phyloP scores from a whole-genome alignment of 2,888 invertebrate species.

The Dysmachus trigonus region DNA sequence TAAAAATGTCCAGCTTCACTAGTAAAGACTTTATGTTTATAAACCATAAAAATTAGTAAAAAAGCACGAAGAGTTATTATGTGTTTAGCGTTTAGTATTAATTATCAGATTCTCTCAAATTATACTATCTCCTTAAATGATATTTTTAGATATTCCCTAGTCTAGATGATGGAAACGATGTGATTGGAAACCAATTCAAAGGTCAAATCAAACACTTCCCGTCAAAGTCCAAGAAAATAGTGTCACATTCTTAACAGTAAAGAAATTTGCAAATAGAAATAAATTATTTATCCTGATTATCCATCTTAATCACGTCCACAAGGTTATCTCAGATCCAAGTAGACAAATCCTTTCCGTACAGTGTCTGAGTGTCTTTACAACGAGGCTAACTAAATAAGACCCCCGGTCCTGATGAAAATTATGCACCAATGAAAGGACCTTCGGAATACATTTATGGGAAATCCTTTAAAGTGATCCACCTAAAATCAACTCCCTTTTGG shows the following conservation, averaged over 20 bases:
- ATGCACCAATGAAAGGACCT: conserved; percentile 13
- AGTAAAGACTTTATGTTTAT: too few species aligned
- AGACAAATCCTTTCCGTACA: not conserved
- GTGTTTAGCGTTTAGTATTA: too few species aligned
- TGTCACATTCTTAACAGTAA: not conserved
- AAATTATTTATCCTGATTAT: conserved; percentile 12
- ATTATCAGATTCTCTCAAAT: too few species aligned
- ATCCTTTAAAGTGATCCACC: conserved; percentile 41
- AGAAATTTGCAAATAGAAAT: not conserved
- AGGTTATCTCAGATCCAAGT: not conserved
- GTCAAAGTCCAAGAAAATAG: not conserved
- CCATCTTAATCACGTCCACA: conserved; percentile 31
- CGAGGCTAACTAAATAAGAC: conserved; percentile 38
- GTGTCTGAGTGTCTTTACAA: not conserved
- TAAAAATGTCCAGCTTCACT: too few species aligned
- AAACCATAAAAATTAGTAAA: too few species aligned
- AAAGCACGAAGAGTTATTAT: too few species aligned
- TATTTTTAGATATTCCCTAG: too few species aligned
- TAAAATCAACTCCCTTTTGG: conserved; percentile 34
- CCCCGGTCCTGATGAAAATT: not conserved
- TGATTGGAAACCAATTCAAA: not conserved
- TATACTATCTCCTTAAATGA: too few species aligned
- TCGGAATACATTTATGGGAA: conserved; percentile 36
- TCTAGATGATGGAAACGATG: not conserved
- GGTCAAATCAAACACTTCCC: not conserved